Base-by-base conservation (phyloP, 53 echinoderm and acorn worm genomes). In the Crossaster papposus region DNA sequence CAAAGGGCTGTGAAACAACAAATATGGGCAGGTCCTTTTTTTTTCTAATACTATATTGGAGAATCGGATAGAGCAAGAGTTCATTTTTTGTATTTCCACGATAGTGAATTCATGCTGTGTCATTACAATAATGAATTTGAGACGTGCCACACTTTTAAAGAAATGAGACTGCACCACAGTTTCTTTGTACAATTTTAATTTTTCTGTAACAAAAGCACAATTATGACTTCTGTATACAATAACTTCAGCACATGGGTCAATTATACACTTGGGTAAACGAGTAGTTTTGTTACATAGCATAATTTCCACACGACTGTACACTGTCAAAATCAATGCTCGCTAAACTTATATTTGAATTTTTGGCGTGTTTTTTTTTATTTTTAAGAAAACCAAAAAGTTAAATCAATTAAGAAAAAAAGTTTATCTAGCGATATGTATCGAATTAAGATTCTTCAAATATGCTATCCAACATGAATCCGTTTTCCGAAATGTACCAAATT, bases 151-250 rank as follows among this genome's bases (percentile, higher is more conserved):
- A n/a, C n/a, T n/a, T n/a, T n/a, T 44, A 0, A 44, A 44, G 44
- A 44, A 44, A 44, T 9, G 9, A 0, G 2, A 44, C 44, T 44
- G 1, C 44, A 44, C 44, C 58, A 58, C 58, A 58, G 22, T 34
- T 75, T 36, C 35, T 87, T 76, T 87, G 63, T 87, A 76, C 77
- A 75, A 33, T 30, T 86, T 82, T 31, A 71, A 51, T 72, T 87
- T 86, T 87, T 87, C 87, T 77, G 87, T 87, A 87, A 75, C 77
- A 87, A 87, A 87, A 72, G 75, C 87, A 87, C 87, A 87, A 76
- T 87, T 75, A 87, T 18, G 87, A 54, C 77, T 77, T 65, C 35
- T 87, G 87, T 77, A n/a, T 87, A 77, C 87, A 87, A 77, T 31
- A 38, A 85, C 73, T 53, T 85, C 54, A 85, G 65, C 82, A 82